A percentile compares a stretch with the other conserved stretches of the same genome.
Conservation (phyloP, 2,113 vertebrate species). For the Melanocharis versteri region DNA sequence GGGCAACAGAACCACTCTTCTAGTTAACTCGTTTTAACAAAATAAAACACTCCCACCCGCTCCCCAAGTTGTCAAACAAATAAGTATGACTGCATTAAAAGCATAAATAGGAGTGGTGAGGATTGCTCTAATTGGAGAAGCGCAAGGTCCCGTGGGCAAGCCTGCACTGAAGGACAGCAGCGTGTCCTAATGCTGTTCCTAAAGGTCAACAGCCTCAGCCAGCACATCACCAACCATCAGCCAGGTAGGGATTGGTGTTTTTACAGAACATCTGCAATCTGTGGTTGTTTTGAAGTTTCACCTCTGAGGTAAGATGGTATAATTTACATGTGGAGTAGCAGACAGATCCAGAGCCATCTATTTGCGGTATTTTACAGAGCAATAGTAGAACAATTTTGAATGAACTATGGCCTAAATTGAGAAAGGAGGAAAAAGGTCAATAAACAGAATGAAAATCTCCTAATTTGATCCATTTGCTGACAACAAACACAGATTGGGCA, state of each 20-base stretch:
- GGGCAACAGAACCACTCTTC: not conserved
- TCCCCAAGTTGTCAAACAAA: not conserved
- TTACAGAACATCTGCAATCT: not conserved
- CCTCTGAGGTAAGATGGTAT: not conserved
- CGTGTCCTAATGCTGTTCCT: rapidly evolving
- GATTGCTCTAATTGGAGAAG: not conserved
- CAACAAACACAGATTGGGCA: slow-evolving; percentile 63
- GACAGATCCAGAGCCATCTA: not conserved
- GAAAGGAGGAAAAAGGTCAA: slow-evolving; percentile 25
- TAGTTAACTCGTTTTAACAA: not conserved
- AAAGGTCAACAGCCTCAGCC: not conserved
- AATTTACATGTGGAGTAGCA: not conserved
- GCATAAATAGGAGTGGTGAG: not conserved
- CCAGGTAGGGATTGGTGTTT: rapidly evolving
- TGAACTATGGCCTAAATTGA: slow-evolving; percentile 29
- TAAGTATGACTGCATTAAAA: not conserved
- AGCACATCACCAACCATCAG: not conserved
- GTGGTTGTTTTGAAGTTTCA: not conserved
- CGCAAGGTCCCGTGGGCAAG: not conserved
- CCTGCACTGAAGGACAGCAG: not conserved
- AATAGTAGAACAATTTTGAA: slow-evolving; percentile 13
- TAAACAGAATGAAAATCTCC: slow-evolving; percentile 54
- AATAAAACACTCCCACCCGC: not conserved
- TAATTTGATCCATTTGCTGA: slow-evolving; percentile 60
- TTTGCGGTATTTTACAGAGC: not conserved